Base-by-base conservation (phyloP, 2,888 invertebrate species). In the Tigriopus californicus region DNA sequence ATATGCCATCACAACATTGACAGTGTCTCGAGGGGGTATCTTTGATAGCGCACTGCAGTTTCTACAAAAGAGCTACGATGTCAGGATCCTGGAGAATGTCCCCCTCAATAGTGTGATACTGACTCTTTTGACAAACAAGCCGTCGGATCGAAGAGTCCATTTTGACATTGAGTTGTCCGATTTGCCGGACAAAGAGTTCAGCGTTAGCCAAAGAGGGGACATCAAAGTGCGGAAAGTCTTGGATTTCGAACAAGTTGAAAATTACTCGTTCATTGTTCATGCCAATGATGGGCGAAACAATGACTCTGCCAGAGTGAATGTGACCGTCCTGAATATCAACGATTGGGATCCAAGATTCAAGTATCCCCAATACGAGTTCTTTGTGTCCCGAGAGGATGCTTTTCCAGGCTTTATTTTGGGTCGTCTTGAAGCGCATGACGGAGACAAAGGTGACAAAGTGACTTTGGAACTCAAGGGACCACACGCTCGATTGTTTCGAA, bases 291-390 rank as follows among this genome's bases (percentile, higher is more conserved):
- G 83, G 61, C 71, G 73, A 1, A 72, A 86, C 85, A 89, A 88
- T 70, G 87, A 88, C 69, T 85, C 87, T 0, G 81, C 88, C 0
- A 77, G 81, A 8, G 80, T 90, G 2, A 83, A 84, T 66, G 77
- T 91, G 33, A 81, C 83, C 1, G 84, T 91, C 15, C 74, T 81
- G 65, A 84, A 90, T 70, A 85, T 88, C 10, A 91, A 91, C 72
- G 90, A 91, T 69, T 90, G 90, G 88, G 89, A 89, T 71, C 91
- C 91, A 0, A 77, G 87, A 60, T 91, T 91, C 74, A 79, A 85
- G 1, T 82, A 85, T 71, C 81, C 85, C 5, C 83, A 86, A 70
- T 91, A 90, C 72, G 87, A 88, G 73, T 90, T 91, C 64, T 65
- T 66, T 48, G 67, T 69, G n/a, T 61, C 65, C 1, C 41, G 62